phyloP scores from a whole-genome alignment of 2,888 invertebrate genomes.

The Rotaria socialis region DNA sequence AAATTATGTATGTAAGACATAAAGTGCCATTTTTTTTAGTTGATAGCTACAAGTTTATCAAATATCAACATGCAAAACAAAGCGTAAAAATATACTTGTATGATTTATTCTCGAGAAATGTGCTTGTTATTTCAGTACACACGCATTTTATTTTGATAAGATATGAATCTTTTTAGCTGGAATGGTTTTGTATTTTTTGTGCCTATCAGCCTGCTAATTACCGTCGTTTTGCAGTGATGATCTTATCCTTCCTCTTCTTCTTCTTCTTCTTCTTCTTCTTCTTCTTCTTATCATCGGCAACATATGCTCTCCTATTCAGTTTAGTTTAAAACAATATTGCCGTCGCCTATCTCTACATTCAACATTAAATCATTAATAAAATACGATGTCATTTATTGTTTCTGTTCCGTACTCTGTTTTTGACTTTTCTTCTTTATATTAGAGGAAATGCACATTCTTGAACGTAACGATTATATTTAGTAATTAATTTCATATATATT shows the following conservation, averaged over 20 bases:
- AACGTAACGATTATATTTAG: neutral
- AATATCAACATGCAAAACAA: neutral
- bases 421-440: neutral
- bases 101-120: constrained; percentile 1
- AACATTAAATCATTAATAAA: neutral
- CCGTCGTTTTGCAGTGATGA: neutral
- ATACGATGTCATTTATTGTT: neutral
- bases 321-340: neutral
- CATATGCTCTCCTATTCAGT: neutral
- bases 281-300: neutral
- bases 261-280: neutral
- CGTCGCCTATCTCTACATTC: neutral
- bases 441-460: neutral
- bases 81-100: neutral
- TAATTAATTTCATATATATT: neutral
- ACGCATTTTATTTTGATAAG: constrained; percentile 6
- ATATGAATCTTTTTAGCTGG: neutral
- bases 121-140: neutral
- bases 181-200: neutral
- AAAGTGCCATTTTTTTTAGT: neutral
- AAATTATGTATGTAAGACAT: neutral
- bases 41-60: neutral
- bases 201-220: neutral
- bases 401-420: neutral
- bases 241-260: neutral